These are phyloP conservation scores for Chelonia mydas DNA, from an alignment of 2,797 vertebrate genomes.

Conservation along the genomic window DNA sequence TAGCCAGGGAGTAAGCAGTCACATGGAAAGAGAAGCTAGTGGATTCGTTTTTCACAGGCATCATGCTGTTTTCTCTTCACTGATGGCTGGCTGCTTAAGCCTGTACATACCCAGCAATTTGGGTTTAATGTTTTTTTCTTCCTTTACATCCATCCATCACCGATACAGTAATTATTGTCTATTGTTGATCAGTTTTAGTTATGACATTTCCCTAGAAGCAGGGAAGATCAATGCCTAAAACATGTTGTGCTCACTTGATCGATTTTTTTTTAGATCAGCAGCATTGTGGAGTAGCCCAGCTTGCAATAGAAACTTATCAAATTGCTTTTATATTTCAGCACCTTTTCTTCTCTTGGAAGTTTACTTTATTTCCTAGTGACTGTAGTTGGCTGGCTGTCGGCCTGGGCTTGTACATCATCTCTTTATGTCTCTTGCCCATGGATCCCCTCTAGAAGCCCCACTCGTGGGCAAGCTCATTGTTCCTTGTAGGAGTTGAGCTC, in stretches of 20 bases:
- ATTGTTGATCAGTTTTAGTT: conserved; percentile 3
- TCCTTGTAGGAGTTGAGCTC: background rate
- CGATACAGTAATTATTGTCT: background rate
- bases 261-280: background rate
- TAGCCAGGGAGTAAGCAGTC: background rate
- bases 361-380: background rate
- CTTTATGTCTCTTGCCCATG: background rate
- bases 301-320: background rate
- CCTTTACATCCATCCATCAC: background rate
- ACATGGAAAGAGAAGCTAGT: background rate
- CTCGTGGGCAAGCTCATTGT: background rate
- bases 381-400: background rate
- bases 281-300: background rate
- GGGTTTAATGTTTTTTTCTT: background rate
- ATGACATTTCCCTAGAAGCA: background rate
- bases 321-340: background rate
- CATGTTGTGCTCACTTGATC: background rate
- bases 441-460: background rate
- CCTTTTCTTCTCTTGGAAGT: background rate
- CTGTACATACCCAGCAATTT: background rate
- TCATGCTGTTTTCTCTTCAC: background rate
- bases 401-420: background rate
- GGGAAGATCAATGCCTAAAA: background rate
- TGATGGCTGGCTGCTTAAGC: background rate
- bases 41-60: background rate